Evolutionary conservation across 2,113 vertebrate genomes (phyloP), one percentile per base, ranked within the genome.

Genomic region (Syngnathus typhle): DNA sequence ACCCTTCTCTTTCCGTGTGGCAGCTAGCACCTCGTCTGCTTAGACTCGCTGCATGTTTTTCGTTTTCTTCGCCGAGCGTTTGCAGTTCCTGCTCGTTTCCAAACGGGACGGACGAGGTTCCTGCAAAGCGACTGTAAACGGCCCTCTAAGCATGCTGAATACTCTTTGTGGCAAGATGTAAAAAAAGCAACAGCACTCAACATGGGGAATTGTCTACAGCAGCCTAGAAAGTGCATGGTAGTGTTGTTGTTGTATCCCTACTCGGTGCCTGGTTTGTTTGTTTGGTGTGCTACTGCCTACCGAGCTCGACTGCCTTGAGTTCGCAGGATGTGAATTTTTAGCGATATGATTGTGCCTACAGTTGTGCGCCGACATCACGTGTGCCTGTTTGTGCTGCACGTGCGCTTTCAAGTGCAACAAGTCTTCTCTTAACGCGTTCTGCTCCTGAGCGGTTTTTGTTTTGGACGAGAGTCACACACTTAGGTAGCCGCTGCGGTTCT

Each of bases 361-460:
- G 78, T 82, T 77, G 67, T 77, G 71, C 70, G 80, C 75, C 73
- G 43, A 82, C 80, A 78, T 89, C 83, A 85, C 78, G 67, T 83
- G 85, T 88, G 84, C 87, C 87, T 84, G 83, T 83, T 80, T 84
- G 85, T 84, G 83, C 82, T 85, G 84, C 84, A 79, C 74, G 52
- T 86, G 73, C 75, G 76, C 74, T 74, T 75, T 67, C 10, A 15
- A 87, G 78, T 85, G 76, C 74, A 82, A 84, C 60, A 76, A 80
- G 60, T 36, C 32, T 77, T 64, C 62, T 72, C 55, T 18, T 36
- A 16, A 62, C 27, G 73, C 21, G 37, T 69, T 37, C 44, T 54
- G n/a, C 76, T 76, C 51, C 65, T 46, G 69, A 37, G 13, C 66
- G 56, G 70, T 63, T 79, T 32, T 84, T 73, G 66, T 27, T 73